These are phyloP conservation scores for Pedicia rivosa DNA, from an alignment of 2,888 invertebrate genomes.

Conservation along the genomic window DNA sequence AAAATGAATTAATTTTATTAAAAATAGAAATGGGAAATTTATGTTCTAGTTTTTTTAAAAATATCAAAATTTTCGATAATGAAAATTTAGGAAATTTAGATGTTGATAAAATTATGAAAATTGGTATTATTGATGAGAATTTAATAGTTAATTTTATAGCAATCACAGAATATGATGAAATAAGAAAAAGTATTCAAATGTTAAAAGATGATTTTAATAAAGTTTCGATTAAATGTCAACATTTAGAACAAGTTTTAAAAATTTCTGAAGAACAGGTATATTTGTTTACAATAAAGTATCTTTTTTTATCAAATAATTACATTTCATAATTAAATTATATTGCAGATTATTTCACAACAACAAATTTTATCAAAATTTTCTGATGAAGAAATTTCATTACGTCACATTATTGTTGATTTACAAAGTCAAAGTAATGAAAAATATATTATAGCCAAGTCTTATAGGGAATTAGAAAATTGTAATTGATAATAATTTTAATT, in stretches of 20 bases:
- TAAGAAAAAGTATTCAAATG: slow-evolving; percentile 19
- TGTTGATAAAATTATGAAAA: slow-evolving; percentile 3
- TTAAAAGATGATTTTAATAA: slow-evolving; percentile 15
- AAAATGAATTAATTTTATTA: slow-evolving; percentile 1
- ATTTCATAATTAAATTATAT: not conserved
- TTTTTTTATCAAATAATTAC: no score
- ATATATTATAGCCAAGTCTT: slow-evolving; percentile 24
- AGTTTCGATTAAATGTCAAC: not conserved
- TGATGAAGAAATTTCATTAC: slow-evolving; percentile 26
- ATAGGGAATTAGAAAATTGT: slow-evolving; percentile 25
- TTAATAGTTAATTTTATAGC: slow-evolving; percentile 24
- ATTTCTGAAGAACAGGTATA: slow-evolving; percentile 16
- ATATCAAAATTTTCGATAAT: not conserved
- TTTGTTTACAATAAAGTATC: no score
- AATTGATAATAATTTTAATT: not conserved
- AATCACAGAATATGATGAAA: slow-evolving; percentile 15
- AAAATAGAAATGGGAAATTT: slow-evolving; percentile 1
- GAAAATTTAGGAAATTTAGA: slow-evolving; percentile 1
- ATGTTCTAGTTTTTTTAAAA: not conserved
- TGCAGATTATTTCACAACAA: slow-evolving; percentile 24
- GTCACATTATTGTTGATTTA: slow-evolving; percentile 29
- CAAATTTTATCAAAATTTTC: slow-evolving; percentile 25
- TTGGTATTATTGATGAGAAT: slow-evolving; percentile 23
- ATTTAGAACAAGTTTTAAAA: slow-evolving; percentile 6
- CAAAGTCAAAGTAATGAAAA: slow-evolving; percentile 27